A percentile compares a stretch with the other conserved stretches of the same genome.
These are phyloP conservation scores for Malurus leucopterus DNA, from an alignment of 2,797 vertebrate genomes.

Conservation along the genomic window DNA sequence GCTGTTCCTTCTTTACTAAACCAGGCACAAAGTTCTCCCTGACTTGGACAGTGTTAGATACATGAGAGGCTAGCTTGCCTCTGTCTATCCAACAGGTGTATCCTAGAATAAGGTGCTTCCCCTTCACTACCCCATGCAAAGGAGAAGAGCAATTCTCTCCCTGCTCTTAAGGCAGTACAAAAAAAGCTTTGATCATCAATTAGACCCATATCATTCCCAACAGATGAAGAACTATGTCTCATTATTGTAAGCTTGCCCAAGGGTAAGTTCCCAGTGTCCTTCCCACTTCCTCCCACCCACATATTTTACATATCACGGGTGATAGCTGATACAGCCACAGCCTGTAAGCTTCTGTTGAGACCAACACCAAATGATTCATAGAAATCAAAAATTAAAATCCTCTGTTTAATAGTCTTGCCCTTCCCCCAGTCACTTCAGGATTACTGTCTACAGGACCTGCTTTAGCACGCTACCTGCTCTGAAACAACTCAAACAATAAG, in stretches of 20 bases:
- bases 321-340: constrained; percentile 17
- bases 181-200: constrained; percentile 34
- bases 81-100: background rate
- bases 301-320: constrained; percentile 23
- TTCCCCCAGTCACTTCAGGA: constrained; percentile 10
- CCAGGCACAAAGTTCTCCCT: background rate
- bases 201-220: constrained; percentile 45
- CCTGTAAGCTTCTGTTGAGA: constrained; percentile 9
- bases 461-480: background rate
- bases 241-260: constrained; percentile 37
- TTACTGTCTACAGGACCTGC: background rate
- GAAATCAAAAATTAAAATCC: constrained; percentile 39
- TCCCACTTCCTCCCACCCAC: constrained; percentile 34
- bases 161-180: constrained; percentile 8
- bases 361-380: constrained; percentile 20
- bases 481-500: background rate
- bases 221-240: constrained; percentile 41
- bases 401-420: background rate
- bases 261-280: constrained; percentile 43
- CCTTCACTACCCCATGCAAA: background rate
- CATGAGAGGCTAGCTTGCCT: background rate
- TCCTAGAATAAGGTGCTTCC: background rate
- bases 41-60: background rate
- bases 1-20: background rate
- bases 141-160: background rate